A percentile compares a stretch with the other conserved stretches of the same genome.
Evolutionary conservation across 2,113 vertebrate genomes (phyloP).

Genomic region (Colinus virginianus): DNA sequence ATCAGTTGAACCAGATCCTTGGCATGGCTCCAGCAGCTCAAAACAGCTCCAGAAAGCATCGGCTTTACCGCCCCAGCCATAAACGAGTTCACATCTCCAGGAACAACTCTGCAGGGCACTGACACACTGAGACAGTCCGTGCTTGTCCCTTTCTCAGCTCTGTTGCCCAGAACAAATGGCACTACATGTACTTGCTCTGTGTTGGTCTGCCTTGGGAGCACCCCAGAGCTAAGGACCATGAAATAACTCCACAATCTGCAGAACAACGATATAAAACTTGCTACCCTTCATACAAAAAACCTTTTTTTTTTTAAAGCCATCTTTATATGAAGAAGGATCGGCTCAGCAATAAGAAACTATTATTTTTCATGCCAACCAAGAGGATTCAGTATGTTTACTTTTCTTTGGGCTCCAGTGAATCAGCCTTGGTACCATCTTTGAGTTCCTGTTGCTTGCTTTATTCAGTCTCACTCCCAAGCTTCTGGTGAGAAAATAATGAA

Average conservation of each 20-base stretch:
- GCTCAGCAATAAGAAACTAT: neutral
- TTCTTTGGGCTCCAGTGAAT: neutral
- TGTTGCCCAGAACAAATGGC: neutral
- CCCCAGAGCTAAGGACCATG: neutral
- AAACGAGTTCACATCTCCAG: slow-evolving; percentile 31
- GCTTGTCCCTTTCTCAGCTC: neutral
- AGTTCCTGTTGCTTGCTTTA: slow-evolving; percentile 4
- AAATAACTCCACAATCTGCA: neutral
- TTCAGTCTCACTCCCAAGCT: neutral
- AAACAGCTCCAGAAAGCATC: slow-evolving; percentile 32
- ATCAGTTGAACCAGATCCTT: slow-evolving; percentile 54
- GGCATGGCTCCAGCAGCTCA: slow-evolving; percentile 14
- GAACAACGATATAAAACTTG: neutral
- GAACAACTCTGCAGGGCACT: neutral
- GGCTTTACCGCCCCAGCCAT: slow-evolving; percentile 37
- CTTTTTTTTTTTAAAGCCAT: neutral
- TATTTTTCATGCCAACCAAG: neutral
- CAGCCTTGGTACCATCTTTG: neutral
- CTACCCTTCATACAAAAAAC: neutral
- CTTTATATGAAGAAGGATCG: neutral
- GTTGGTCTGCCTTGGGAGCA: neutral
- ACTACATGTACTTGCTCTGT: neutral
- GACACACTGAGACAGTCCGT: neutral
- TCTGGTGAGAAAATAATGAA: slow-evolving; percentile 31
- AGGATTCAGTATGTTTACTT: neutral